A percentile compares a stretch with the other conserved stretches of the same genome.
Conservation (phyloP, 2,797 vertebrate genomes). For the Alosa sapidissima region DNA sequence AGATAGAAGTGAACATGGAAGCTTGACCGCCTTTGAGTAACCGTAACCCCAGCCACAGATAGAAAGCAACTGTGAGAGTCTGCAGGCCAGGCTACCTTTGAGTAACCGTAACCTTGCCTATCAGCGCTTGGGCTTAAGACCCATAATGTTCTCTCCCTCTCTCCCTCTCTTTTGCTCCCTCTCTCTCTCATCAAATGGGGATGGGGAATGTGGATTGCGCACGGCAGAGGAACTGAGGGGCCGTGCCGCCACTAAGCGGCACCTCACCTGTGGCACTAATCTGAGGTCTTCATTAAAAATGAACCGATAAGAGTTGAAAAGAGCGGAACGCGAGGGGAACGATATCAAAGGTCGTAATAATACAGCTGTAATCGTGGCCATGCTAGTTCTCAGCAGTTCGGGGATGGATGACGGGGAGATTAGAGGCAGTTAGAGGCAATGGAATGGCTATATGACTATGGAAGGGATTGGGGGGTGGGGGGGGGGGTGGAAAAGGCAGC, state of each 20-base stretch:
- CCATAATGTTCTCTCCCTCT: not conserved
- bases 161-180: not conserved
- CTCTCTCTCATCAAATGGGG: not conserved
- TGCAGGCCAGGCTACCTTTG: slow-evolving; percentile 40
- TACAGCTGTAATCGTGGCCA: not conserved
- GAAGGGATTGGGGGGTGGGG: not conserved
- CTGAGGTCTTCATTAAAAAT: slow-evolving; percentile 3
- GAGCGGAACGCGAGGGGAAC: not conserved
- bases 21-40: slow-evolving; percentile 54
- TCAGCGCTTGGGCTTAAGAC: slow-evolving; percentile 4
- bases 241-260: not conserved
- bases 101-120: slow-evolving; percentile 49
- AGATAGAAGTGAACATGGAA: slow-evolving; percentile 25
- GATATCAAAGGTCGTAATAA: slow-evolving; percentile 3
- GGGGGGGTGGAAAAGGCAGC: not conserved
- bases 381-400: not conserved
- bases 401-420: not conserved
- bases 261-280: not conserved
- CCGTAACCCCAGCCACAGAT: slow-evolving; percentile 47
- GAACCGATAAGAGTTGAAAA: slow-evolving; percentile 15
- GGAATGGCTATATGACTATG: not conserved
- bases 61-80: slow-evolving; percentile 35
- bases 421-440: not conserved
- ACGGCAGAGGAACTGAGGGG: slow-evolving; percentile 1
- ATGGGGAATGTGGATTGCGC: slow-evolving; percentile 3